Evolutionary conservation across 2,888 invertebrate genomes (phyloP), one percentile per base, ranked within the genome.

Genomic region (Agrotis ipsilon): DNA sequence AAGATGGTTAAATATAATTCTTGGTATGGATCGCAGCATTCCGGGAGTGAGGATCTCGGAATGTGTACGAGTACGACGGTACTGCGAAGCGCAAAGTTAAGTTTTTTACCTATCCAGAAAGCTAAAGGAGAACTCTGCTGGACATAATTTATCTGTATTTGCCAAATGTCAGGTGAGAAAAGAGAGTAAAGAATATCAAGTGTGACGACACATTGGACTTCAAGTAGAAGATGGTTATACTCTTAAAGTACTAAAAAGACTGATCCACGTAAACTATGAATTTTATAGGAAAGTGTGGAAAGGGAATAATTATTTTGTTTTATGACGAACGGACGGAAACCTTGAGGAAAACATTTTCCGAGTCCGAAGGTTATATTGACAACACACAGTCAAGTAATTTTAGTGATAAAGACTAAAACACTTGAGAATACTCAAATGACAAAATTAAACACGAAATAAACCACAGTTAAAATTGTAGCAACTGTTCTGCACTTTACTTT

Each of bases 281-380:
- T 18, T 9, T 11, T 27, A 18, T 54, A 11, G 0, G n/a, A 52
- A 52, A 16, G 9, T 21, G 9, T 3, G 18, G 24, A 9, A 7
- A 3, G 68, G 78, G 72, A 80, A 83, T 81, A 66, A 72, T 81
- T 61, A 65, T 73, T 59, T 58, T 46, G 77, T 74, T 76, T 75
- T 66, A 80, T 77, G 58, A 65, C 64, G 46, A 54, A 77, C 63
- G 21, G 19, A 69, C 61, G 75, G 81, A 81, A 83, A 84, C 80
- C 80, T 79, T 74, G 58, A 85, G 84, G 83, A 85, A 87, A 89
- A 87, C 74, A 75, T 84, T 86, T 84, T 81, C 73, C 70, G 68
- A 71, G 76, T 71, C 65, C 65, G 82, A 83, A 89, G 87, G 88
- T 81, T 81, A 62, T 75, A 62, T 82, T 85, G 69, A 79, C 76